A percentile compares a stretch with the other conserved stretches of the same genome.
These are phyloP conservation scores for Scaptomyza parva DNA, from an alignment of 2,888 invertebrate species.

Conservation along the genomic window DNA sequence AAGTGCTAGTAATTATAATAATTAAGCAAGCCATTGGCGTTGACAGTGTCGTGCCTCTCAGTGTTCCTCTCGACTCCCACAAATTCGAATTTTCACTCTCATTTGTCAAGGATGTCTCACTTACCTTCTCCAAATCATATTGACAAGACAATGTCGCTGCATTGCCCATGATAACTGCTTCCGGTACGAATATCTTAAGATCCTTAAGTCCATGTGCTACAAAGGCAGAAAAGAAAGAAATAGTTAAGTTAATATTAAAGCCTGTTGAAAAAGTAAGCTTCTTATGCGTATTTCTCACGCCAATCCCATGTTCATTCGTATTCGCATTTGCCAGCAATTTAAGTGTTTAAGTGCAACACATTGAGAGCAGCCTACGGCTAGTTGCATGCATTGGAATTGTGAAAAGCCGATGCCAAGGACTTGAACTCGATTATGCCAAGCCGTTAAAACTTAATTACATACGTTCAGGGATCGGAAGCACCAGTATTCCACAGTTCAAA, in stretches of 20 bases:
- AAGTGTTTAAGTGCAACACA: constrained; percentile 37
- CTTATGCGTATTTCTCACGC: constrained; percentile 20
- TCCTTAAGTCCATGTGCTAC: constrained; percentile 84
- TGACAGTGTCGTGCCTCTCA: constrained; percentile 35
- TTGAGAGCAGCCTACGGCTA: constrained; percentile 16
- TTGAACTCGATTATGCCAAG: constrained; percentile 63
- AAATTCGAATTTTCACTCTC: constrained; percentile 7
- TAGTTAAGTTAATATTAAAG: constrained; percentile 28
- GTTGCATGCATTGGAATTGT: constrained; percentile 1
- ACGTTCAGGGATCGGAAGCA: constrained; percentile 23
- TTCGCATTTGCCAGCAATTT: constrained; percentile 1
- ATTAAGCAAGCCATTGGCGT: constrained; percentile 68
- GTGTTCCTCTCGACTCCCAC: background rate
- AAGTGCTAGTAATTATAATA: constrained; percentile 78
- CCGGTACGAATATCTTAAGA: constrained; percentile 85
- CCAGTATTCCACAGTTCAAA: constrained; percentile 12
- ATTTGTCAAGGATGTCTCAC: constrained; percentile 50
- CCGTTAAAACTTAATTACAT: constrained; percentile 65
- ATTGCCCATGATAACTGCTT: constrained; percentile 85
- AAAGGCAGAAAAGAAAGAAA: constrained; percentile 32
- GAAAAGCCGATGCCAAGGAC: constrained; percentile 23
- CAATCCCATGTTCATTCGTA: background rate
- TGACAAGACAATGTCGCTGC: constrained; percentile 85
- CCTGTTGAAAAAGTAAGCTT: constrained; percentile 35
- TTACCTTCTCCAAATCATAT: constrained; percentile 85